phyloP scores from a whole-genome alignment of 2,113 vertebrate genomes.

The Polyodon spathula region DNA sequence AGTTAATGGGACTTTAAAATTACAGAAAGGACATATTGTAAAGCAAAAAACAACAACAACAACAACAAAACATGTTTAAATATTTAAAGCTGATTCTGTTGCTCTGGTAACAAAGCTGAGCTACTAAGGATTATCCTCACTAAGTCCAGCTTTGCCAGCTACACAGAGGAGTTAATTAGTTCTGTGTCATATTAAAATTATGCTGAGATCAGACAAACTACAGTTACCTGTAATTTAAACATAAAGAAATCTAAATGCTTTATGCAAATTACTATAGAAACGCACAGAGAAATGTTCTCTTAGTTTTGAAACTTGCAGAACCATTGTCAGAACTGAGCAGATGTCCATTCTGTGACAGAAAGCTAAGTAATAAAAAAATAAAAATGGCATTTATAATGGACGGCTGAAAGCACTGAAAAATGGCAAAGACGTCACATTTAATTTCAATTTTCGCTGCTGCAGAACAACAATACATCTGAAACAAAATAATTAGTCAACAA shows the following conservation, averaged over 20 bases:
- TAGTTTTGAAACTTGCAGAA: conserved; percentile 48
- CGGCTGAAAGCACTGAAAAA: conserved; percentile 45
- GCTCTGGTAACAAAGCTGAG: conserved; percentile 37
- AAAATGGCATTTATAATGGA: conserved; percentile 55
- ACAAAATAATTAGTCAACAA: too few relatives aligned
- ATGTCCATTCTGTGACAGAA: conserved; percentile 50
- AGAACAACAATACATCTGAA: conserved; percentile 23
- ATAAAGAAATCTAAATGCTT: conserved; percentile 26
- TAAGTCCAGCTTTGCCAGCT: conserved; percentile 20
- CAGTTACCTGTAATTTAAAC: conserved; percentile 23
- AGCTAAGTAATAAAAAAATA: conserved; percentile 37
- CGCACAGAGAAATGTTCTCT: conserved; percentile 29
- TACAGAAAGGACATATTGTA: conserved; percentile 14
- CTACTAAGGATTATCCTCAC: conserved; percentile 33
- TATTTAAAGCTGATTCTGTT: conserved; percentile 41
- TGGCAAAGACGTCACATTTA: conserved; percentile 37
- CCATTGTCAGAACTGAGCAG: conserved; percentile 47
- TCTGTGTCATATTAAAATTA: conserved; percentile 16
- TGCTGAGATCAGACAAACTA: conserved; percentile 13
- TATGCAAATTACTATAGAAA: conserved; percentile 29
- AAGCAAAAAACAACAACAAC: conserved; percentile 17
- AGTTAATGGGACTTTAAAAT: conserved; percentile 11
- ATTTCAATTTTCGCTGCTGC: conserved; percentile 47
- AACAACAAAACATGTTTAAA: conserved; percentile 26
- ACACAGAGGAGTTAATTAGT: conserved; percentile 24